These are phyloP conservation scores for Cantharis rufa DNA, from an alignment of 2,888 invertebrate genomes.

Conservation along the genomic window DNA sequence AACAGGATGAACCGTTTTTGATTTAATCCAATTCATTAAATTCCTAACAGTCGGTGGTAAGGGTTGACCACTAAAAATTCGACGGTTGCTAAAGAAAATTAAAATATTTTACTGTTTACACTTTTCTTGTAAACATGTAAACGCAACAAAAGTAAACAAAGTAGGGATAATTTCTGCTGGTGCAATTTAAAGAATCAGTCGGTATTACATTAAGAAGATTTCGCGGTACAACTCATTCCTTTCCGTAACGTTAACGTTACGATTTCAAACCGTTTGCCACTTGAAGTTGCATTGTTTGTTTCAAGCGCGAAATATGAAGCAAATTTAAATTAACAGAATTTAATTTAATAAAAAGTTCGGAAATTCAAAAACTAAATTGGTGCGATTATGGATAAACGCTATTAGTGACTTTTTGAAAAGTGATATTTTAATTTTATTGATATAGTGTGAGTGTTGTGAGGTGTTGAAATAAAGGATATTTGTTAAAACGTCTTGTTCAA, in stretches of 20 bases:
- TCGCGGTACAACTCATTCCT: conserved; percentile 32
- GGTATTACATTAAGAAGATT: conserved; percentile 33
- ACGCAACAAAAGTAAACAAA: conserved; percentile 7
- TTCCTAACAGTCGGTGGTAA: background rate
- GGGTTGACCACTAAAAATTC: background rate
- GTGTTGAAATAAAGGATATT: conserved; percentile 28
- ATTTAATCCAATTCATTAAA: background rate
- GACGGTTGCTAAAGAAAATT: background rate
- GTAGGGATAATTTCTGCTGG: conserved; percentile 35
- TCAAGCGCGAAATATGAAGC: background rate
- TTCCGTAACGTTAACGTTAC: conserved; percentile 13
- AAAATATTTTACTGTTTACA: background rate
- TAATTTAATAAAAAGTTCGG: background rate
- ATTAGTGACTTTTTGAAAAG: conserved; percentile 15
- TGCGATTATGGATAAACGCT: background rate
- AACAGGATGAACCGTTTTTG: background rate
- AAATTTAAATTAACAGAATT: background rate
- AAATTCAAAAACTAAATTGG: background rate
- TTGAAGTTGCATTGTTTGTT: background rate
- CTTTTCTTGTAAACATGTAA: background rate
- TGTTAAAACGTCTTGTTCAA: conserved; percentile 18
- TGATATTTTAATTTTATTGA: conserved; percentile 18
- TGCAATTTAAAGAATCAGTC: conserved; percentile 34
- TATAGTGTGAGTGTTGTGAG: conserved; percentile 8
- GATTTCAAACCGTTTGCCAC: background rate